Evolutionary conservation across 2,113 vertebrate species (phyloP).

Genomic region (Symphodus melops): DNA sequence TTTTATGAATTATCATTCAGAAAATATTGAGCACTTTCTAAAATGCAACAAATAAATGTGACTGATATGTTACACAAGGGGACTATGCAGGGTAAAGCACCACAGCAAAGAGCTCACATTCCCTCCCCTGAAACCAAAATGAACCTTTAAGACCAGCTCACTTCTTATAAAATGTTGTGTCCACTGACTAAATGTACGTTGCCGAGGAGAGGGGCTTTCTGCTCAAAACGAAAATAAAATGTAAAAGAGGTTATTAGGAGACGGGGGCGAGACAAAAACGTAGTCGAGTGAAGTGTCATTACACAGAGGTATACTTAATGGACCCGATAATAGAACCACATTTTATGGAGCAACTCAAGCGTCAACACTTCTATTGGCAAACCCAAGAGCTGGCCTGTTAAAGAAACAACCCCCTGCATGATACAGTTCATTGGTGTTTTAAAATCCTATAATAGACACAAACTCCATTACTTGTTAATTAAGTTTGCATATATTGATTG

Average conservation of each 20-base stretch:
- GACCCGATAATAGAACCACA: constrained; percentile 66
- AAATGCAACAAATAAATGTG: too few relatives aligned
- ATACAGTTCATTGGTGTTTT: constrained; percentile 42
- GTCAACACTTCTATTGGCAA: constrained; percentile 41
- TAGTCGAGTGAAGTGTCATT: constrained; percentile 57
- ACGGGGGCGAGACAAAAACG: constrained; percentile 55
- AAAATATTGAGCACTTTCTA: too few relatives aligned
- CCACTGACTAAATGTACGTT: constrained; percentile 50
- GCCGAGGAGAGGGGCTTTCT: constrained; percentile 27
- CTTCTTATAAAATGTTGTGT: neutral
- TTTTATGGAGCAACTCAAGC: constrained; percentile 66
- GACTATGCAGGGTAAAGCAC: neutral
- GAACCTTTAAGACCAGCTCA: constrained; percentile 10
- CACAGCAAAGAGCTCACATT: too few relatives aligned
- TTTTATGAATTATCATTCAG: too few relatives aligned
- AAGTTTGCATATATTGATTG: constrained; percentile 44
- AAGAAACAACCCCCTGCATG: constrained; percentile 26
- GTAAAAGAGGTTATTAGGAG: constrained; percentile 71
- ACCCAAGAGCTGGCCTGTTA: neutral
- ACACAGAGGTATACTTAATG: constrained; percentile 72
- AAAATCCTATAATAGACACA: constrained; percentile 41
- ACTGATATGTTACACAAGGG: constrained; percentile 14
- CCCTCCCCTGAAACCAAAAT: constrained; percentile 18
- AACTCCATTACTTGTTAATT: constrained; percentile 38
- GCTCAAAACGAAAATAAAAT: constrained; percentile 64